Conservation (phyloP, 2,797 vertebrate genomes). For the Micropoecilia bifurca region DNA sequence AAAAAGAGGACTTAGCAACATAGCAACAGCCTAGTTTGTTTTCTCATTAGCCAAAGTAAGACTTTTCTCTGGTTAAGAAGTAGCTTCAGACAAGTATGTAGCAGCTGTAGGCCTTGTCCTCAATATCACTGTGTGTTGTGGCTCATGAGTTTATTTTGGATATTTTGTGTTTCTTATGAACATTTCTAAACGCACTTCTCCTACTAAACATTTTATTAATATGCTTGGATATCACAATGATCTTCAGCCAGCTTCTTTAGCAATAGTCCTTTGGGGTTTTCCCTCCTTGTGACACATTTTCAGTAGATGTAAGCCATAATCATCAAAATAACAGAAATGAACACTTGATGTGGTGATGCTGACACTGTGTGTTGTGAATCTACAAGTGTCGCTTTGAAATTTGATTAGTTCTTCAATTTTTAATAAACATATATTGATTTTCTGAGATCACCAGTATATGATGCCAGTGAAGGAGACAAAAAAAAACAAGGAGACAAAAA, state of each 20-base stretch:
- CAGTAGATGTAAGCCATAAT: background rate
- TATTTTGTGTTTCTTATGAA: background rate
- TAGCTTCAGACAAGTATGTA: background rate
- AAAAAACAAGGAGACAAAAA: background rate
- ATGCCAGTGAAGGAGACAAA: conserved; percentile 42
- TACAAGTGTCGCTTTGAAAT: background rate
- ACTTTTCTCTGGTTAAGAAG: background rate
- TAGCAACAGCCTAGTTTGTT: background rate
- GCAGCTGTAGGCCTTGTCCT: background rate
- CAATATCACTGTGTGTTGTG: background rate
- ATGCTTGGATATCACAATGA: background rate
- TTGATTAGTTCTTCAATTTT: background rate
- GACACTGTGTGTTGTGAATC: background rate
- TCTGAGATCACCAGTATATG: background rate
- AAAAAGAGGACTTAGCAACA: background rate
- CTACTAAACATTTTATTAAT: background rate
- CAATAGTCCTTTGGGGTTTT: background rate
- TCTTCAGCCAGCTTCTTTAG: background rate
- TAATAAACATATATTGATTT: background rate
- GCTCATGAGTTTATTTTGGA: background rate
- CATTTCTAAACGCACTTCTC: background rate
- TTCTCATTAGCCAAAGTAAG: background rate
- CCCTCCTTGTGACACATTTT: background rate
- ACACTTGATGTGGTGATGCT: background rate
- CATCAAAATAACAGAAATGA: background rate